Conservation (phyloP, 2,888 invertebrate species). For the Plusia festucae region DNA sequence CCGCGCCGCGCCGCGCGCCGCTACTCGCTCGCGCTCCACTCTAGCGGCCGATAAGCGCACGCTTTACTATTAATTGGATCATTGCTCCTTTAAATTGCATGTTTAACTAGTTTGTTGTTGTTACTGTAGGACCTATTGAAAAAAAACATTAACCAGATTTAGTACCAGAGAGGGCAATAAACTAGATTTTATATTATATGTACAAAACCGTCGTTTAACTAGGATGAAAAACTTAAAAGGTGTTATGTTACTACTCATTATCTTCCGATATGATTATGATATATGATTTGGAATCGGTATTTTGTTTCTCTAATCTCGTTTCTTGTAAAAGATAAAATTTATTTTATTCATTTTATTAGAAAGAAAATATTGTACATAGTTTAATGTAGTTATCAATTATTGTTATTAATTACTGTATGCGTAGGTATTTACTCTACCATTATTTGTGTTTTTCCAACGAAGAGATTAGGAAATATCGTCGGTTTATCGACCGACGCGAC, state of each 20-base stretch:
- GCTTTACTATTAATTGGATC: conserved; percentile 9
- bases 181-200: not conserved
- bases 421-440: not conserved
- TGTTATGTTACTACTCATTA: not conserved
- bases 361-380: not conserved
- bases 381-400: not conserved
- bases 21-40: conserved; percentile 38
- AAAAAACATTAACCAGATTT: too few species aligned
- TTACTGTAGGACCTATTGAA: not conserved
- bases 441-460: conserved; percentile 2
- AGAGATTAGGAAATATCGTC: not conserved
- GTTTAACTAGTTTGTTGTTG: not conserved
- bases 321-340: not conserved
- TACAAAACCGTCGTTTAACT: not conserved
- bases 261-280: not conserved
- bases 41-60: conserved; percentile 11
- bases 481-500: conserved; percentile 1
- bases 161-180: not conserved
- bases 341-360: not conserved
- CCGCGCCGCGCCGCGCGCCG: conserved; percentile 39
- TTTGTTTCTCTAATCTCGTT: not conserved
- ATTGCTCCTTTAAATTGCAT: not conserved
- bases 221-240: not conserved
- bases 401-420: not conserved
- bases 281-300: not conserved